Conservation (phyloP, 1,140 invertebrate genomes). For the Ips nitidus region DNA sequence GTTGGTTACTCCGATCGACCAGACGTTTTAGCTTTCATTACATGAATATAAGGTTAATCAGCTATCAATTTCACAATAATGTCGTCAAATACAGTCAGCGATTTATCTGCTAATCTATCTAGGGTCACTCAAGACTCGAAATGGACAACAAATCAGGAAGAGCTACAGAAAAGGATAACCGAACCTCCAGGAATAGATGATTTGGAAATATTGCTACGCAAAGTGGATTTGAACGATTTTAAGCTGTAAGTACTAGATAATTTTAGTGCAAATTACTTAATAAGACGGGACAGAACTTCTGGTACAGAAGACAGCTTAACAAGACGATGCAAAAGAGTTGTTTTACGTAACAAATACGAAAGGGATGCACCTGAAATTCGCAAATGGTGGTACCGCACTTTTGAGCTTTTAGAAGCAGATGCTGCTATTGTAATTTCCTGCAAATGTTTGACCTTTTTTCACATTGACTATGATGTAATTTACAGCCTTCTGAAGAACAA, state of each 20-base stretch:
- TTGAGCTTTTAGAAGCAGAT: conserved; percentile 31
- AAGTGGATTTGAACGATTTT: neutral
- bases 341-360: conserved; percentile 34
- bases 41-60: no score
- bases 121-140: neutral
- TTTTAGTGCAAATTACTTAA: neutral
- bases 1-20: no score
- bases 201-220: neutral
- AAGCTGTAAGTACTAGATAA: neutral
- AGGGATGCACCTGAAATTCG: conserved; percentile 26
- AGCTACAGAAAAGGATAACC: neutral
- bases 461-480: neutral
- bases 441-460: neutral
- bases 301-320: neutral
- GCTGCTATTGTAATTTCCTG: conserved; percentile 29
- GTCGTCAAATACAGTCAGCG: no score
- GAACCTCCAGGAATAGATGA: neutral
- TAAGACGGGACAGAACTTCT: neutral
- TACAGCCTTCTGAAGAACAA: conserved; percentile 25
- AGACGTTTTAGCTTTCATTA: no score
- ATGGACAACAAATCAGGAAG: neutral
- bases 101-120: no score
- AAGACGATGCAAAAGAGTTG: conserved; percentile 19
- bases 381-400: conserved; percentile 31
- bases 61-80: no score